These are phyloP conservation scores for Dermolepida albohirtum DNA, from an alignment of 2,888 invertebrate species.

Conservation along the genomic window DNA sequence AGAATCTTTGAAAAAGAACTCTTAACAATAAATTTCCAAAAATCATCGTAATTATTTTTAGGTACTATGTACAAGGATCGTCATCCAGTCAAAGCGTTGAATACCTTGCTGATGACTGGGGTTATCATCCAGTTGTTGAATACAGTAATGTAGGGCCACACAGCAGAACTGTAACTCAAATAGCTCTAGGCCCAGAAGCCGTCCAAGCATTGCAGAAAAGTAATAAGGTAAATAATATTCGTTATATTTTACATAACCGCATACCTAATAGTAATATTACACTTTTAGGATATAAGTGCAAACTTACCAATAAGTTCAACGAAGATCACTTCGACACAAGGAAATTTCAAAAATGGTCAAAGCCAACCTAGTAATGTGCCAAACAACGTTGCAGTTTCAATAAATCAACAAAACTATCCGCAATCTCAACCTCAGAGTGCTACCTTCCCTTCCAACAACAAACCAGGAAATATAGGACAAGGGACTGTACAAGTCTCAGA, in stretches of 20 bases:
- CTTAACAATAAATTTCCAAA: too few relatives aligned
- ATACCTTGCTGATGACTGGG: constrained; percentile 73
- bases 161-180: constrained; percentile 66
- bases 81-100: constrained; percentile 68
- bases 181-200: constrained; percentile 71
- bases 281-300: constrained; percentile 24
- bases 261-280: not conserved
- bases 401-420: too few relatives aligned
- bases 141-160: constrained; percentile 68
- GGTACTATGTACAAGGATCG: constrained; percentile 59
- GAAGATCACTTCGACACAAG: not conserved
- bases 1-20: too few relatives aligned
- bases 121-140: constrained; percentile 73
- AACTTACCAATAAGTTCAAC: constrained; percentile 8
- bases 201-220: constrained; percentile 64
- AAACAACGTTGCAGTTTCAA: too few relatives aligned
- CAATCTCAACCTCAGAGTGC: too few relatives aligned
- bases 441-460: not conserved
- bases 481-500: not conserved
- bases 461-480: not conserved
- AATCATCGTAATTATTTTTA: too few relatives aligned
- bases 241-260: not conserved
- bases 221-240: constrained; percentile 48
- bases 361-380: not conserved
- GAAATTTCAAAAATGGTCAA: not conserved